Evolutionary conservation across 2,113 vertebrate species (phyloP), one percentile per base, ranked within the genome.

Genomic region (Neofelis nebulosa): DNA sequence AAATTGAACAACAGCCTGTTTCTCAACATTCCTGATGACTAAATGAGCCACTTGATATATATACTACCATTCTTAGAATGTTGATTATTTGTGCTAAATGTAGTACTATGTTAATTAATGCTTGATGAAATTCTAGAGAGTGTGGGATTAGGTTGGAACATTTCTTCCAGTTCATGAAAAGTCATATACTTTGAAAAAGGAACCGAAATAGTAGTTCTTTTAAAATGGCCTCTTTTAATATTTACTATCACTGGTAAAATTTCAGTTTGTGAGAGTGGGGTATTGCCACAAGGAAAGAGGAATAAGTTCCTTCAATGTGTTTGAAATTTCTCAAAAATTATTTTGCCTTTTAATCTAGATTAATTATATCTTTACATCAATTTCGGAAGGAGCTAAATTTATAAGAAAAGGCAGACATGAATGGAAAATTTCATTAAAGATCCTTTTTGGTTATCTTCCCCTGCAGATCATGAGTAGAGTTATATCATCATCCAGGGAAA

Each of bases 51-150:
- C 68, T 82, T 97, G 79, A 76, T 79, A 66, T 94, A 79, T 93
- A 82, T 86, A 83, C 61, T 84, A 79, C 19, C 23, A 16, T 68
- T 79, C 13, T 65, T 94, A 87, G 29, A 63, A 38, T 94, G 12
- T 91, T 90, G 38, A 81, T 2, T 97, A 21, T 86, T 84, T 96
- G 7, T 83, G 1, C 48, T 97, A 23, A 96, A 41, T 88, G 21
- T 48, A 96, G 1, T 50, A 27, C 3, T 83, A 50, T 97, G 4
- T 74, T 97, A 41, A 9, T 96, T 97, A 95, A 88, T 69, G 80
- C 1, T 25, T 89, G 33, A 25, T 96, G 36, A 85, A 92, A 96
- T 97, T 97, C 76, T 93, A 95, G 69, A 90, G 97, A 91, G 38
- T 81, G 45, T 97, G 15, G n/a, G 55, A 92, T 91, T 97, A 65